Percentiles rank a stretch among this genome's conserved stretches.
phyloP scores from a whole-genome alignment of 2,888 invertebrate species.

The Pristionchus arcanus region DNA sequence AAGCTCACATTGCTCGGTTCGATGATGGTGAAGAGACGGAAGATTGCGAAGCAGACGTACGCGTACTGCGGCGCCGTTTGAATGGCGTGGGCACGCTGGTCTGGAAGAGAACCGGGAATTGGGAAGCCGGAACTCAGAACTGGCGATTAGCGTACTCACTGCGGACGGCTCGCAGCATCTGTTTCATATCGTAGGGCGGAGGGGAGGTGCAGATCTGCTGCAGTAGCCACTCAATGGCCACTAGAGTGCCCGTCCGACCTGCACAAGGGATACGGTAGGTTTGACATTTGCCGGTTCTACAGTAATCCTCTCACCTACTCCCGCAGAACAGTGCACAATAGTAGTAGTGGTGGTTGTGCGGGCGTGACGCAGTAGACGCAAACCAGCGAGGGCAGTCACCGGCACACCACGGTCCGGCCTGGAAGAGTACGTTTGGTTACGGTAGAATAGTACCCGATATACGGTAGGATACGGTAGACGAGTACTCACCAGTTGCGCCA shows the following conservation, averaged over 20 bases:
- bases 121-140: not conserved
- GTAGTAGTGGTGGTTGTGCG: not conserved
- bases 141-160: not conserved
- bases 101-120: not conserved
- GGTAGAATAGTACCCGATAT: too few relatives aligned
- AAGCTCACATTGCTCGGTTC: not conserved
- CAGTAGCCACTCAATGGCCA: constrained; percentile 38
- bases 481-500: constrained; percentile 38
- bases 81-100: constrained; percentile 40
- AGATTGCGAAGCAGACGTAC: constrained; percentile 13
- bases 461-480: too few relatives aligned
- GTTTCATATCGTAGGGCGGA: constrained; percentile 2
- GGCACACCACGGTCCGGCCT: constrained; percentile 45
- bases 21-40: constrained; percentile 4
- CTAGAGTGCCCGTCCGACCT: constrained; percentile 32
- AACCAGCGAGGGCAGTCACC: not conserved
- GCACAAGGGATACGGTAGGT: not conserved
- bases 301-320: not conserved
- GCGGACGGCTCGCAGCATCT: not conserved
- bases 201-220: not conserved
- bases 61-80: constrained; percentile 49
- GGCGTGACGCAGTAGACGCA: not conserved
- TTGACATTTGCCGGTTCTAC: too few relatives aligned
- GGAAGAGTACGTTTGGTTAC: not conserved
- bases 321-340: constrained; percentile 27